A percentile compares a stretch with the other conserved stretches of the same genome.
Conservation (phyloP, 2,888 invertebrate genomes). For the Blomia tropicalis region DNA sequence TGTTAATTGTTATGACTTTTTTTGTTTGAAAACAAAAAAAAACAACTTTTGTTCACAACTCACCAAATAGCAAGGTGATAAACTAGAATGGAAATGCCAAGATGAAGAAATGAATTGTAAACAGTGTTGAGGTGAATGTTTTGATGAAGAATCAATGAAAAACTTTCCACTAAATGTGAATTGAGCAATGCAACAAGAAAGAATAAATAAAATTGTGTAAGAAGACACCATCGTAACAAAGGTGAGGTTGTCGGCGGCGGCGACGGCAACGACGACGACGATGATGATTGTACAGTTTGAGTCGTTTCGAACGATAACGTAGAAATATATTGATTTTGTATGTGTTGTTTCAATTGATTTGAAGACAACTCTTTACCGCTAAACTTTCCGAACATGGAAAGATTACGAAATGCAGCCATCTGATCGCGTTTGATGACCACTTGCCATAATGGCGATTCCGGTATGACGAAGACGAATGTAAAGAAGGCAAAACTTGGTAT, state of each 20-base stretch:
- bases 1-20: neutral
- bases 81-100: slow-evolving; percentile 27
- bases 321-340: slow-evolving; percentile 26
- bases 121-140: slow-evolving; percentile 27
- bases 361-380: neutral
- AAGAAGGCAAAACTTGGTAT: slow-evolving; percentile 29
- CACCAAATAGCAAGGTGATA: slow-evolving; percentile 29
- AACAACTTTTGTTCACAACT: neutral
- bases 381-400: neutral
- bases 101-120: slow-evolving; percentile 28
- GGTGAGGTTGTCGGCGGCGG: slow-evolving; percentile 19
- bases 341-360: slow-evolving; percentile 23
- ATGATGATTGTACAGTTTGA: neutral
- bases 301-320: neutral
- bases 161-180: slow-evolving; percentile 23
- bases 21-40: neutral
- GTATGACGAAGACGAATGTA: slow-evolving; percentile 28
- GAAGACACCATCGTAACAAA: slow-evolving; percentile 22
- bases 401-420: neutral
- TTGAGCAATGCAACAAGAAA: slow-evolving; percentile 26
- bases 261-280: slow-evolving; percentile 11
- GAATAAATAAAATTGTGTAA: slow-evolving; percentile 24
- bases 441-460: slow-evolving; percentile 24
- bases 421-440: slow-evolving; percentile 22
- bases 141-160: slow-evolving; percentile 27